Conservation (phyloP, 1,140 invertebrate species). For the Calephelis virginiensis region DNA sequence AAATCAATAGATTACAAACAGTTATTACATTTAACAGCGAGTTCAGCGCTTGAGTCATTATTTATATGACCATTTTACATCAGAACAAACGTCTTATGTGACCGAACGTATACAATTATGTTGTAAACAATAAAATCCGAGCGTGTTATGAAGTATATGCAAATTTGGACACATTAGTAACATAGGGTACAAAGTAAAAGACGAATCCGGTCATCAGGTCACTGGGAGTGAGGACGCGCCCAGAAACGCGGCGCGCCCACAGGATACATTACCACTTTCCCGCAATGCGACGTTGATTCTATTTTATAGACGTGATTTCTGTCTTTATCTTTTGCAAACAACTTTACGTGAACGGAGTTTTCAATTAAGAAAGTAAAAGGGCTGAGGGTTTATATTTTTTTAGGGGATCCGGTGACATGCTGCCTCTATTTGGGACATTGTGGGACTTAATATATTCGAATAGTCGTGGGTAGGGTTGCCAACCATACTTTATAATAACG, state of each 20-base stretch:
- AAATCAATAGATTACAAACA: too few relatives aligned
- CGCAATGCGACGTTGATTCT: conserved; percentile 64
- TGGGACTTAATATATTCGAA: too few relatives aligned
- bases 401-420: too few relatives aligned
- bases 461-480: too few relatives aligned
- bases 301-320: conserved; percentile 28
- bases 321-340: not conserved
- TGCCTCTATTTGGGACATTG: too few relatives aligned
- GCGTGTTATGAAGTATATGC: conserved; percentile 44
- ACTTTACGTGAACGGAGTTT: conserved; percentile 14
- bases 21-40: too few relatives aligned
- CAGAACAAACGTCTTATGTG: too few relatives aligned
- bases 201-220: conserved; percentile 65
- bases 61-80: too few relatives aligned
- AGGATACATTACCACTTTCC: conserved; percentile 64
- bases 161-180: conserved; percentile 43
- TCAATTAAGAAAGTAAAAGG: not conserved
- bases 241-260: conserved; percentile 57
- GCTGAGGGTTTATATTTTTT: not conserved
- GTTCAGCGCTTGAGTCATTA: too few relatives aligned
- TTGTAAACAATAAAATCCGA: conserved; percentile 5
- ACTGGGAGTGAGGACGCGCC: conserved; percentile 58
- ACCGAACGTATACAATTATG: not conserved
- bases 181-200: conserved; percentile 47
- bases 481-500: too few relatives aligned